Base-by-base conservation (phyloP, 2,888 invertebrate species). In the Drosophila ustulata region DNA sequence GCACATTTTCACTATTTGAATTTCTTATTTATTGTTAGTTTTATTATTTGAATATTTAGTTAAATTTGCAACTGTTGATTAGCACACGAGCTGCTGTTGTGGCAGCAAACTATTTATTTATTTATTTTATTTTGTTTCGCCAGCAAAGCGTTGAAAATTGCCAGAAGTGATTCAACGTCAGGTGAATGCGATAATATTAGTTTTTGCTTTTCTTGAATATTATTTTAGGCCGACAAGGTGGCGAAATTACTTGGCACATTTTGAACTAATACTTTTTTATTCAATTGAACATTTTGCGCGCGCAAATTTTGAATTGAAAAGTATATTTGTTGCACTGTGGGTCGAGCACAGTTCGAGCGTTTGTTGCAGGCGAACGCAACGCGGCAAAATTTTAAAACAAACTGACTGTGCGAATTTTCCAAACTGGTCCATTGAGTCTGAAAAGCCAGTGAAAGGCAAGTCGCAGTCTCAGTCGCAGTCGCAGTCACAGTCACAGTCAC, bases 401-500 rank as follows among this genome's bases (percentile, higher is more conserved):
- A 90, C 91, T 90, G 85, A 90, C 73, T 77, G 79, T 85, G 86
- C 73, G 76, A 89, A 88, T 89, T 89, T 90, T 90, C 78, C 83
- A 76, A 86, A 89, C 88, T 80, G 83, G 88, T 86, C 88, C 90
- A 79, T 78, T 68, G 55, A 56, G 71, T 71, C 80, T 57, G 73
- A 78, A 83, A 78, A 72, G 68, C 80, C 59, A 84, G 80, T 76
- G 82, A 80, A 73, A 80, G 66, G 67, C 78, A 67, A 67, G 50
- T 66, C 68, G 71, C 74, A 57, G 82, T 47, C 57, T 56, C 56
- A n/a, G n/a, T n/a, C n/a, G n/a, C n/a, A n/a, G n/a, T n/a, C n/a
- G n/a, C n/a, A 30, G 65, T 13, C 34, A 55, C 53, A 51, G 66
- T 7, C 57, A 4, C 53, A 23, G 61, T 45, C 45, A 25, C 37